phyloP scores from a whole-genome alignment of 2,113 vertebrate species.

The Sturnus vulgaris region DNA sequence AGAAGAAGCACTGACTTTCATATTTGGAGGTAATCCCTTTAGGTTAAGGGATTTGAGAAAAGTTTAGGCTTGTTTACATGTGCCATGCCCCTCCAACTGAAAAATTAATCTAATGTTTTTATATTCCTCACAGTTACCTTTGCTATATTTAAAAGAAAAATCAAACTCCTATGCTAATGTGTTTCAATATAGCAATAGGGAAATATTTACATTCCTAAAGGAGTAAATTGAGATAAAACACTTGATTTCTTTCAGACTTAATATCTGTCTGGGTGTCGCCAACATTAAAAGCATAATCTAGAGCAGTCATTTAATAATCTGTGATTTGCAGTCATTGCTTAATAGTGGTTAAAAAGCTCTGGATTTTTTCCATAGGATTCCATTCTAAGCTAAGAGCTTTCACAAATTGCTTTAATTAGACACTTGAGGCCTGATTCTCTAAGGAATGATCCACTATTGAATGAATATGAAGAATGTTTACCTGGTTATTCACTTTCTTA shows the following conservation, averaged over 20 bases:
- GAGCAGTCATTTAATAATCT: not conserved
- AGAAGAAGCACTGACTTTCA: not conserved
- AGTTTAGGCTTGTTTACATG: not conserved
- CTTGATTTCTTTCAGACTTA: not conserved
- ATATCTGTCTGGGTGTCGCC: not conserved
- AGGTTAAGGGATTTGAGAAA: not conserved
- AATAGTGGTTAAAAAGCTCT: not conserved
- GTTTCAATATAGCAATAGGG: not conserved
- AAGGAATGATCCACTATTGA: not conserved
- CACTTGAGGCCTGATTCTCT: not conserved
- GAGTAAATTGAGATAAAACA: not conserved
- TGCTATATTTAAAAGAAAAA: not conserved
- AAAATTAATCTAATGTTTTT: not conserved
- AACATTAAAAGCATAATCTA: not conserved
- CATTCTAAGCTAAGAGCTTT: not conserved
- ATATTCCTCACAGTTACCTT: not conserved
- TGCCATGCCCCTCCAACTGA: accelerated
- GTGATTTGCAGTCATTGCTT: not conserved
- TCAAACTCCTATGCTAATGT: not conserved
- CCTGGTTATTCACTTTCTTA: not conserved
- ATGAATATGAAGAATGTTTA: not conserved
- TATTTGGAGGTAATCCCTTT: not conserved
- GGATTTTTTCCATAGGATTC: not conserved
- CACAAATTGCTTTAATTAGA: conserved; percentile 16
- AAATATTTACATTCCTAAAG: not conserved